Evolutionary conservation across 2,888 invertebrate species (phyloP), one percentile per base, ranked within the genome.

Genomic region (Alloscopus bannaensis): DNA sequence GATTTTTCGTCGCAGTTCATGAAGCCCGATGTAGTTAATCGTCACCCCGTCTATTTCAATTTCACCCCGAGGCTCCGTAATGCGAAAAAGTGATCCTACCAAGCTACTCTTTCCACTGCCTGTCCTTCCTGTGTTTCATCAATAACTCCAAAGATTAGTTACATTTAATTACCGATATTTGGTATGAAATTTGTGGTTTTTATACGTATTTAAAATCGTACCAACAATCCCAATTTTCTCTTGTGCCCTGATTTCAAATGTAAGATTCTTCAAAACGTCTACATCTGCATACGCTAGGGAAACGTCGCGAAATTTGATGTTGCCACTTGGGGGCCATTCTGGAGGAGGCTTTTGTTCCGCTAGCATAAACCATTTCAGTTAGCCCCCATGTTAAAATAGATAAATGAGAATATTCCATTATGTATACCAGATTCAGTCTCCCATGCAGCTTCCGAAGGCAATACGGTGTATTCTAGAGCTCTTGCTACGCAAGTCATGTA

Each of bases 81-180:
- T 95, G 88, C 96, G 93, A 91, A 97, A 97, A 47, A 97, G 90
- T 0, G 95, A 93, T 62, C 96, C 89, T 3, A 96, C 95, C 87
- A 97, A 91, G 85, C 96, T 96, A 78, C 95, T 96, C 90, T 97
- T 97, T 87, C 45, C 45, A 4, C n/a, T 18, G 13, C 45, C 45
- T 4, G 16, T 77, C 70, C 0, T 76, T 78, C n/a, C n/a, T n/a
- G n/a, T n/a, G n/a, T n/a, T 89, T 96, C 94, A 84, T 95, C 95
- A 20, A 97, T 88, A 0, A 94, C 95, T 81, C 91, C 96, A 86
- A 93, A 93, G n/a, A n/a, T n/a, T n/a, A n/a, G n/a, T n/a, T n/a
- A n/a, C n/a, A n/a, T n/a, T n/a, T n/a, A n/a, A n/a, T n/a, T n/a
- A n/a, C n/a, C n/a, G n/a, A n/a, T n/a, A n/a, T n/a, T n/a, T n/a